Percentiles rank a stretch among this genome's conserved stretches.
Evolutionary conservation across 2,113 vertebrate species (phyloP).

Genomic region (Ceyx cyanopectus): DNA sequence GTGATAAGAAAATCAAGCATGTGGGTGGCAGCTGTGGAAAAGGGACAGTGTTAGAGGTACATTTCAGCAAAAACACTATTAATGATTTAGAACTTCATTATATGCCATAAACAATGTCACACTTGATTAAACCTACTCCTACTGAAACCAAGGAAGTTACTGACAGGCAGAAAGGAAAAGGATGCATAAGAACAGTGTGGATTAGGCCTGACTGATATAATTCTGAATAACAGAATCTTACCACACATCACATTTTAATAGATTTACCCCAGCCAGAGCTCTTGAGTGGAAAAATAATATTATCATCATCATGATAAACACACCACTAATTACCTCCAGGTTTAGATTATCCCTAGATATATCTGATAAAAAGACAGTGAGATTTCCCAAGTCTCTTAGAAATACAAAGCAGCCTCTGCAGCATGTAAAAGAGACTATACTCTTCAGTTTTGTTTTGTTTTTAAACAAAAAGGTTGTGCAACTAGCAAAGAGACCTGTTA

Average conservation of each 20-base stretch:
- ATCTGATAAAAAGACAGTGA: constrained; percentile 29
- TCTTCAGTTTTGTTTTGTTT: not conserved
- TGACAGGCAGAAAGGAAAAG: not conserved
- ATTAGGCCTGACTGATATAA: not conserved
- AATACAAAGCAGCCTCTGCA: not conserved
- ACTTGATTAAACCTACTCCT: not conserved
- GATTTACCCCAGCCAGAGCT: not conserved
- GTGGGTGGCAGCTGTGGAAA: not conserved
- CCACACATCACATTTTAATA: constrained; percentile 3
- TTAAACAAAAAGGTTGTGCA: not conserved
- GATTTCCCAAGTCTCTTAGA: constrained; percentile 19
- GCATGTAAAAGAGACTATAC: constrained; percentile 16
- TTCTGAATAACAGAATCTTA: not conserved
- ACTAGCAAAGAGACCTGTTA: constrained; percentile 32
- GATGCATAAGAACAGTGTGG: not conserved
- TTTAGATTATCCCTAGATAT: constrained; percentile 42
- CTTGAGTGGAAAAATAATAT: constrained; percentile 25
- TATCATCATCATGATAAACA: constrained; percentile 47
- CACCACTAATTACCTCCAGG: constrained; percentile 30
- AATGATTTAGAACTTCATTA: not conserved
- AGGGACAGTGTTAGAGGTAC: not conserved
- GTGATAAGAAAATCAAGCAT: constrained; percentile 11
- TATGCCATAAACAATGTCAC: not conserved
- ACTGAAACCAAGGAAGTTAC: not conserved
- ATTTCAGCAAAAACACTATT: not conserved